Evolutionary conservation across 1,140 invertebrate species (phyloP).

Genomic region (Diorhabda elongata): DNA sequence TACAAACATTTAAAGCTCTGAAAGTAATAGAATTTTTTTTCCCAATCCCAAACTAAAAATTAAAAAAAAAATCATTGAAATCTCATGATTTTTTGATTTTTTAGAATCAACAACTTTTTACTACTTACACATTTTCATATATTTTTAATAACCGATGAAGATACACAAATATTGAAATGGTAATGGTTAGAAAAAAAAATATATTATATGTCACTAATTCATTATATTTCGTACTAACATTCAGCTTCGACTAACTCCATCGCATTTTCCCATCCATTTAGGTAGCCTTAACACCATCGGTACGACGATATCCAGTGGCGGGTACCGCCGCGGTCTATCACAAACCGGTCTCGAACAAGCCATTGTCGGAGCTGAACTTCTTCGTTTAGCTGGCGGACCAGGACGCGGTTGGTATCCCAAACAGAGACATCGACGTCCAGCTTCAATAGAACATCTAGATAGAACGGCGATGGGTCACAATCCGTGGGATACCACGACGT

Average conservation of each 20-base stretch:
- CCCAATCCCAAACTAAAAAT: no score
- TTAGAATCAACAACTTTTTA: no score
- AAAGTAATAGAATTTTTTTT: no score
- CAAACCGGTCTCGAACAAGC: conserved; percentile 47
- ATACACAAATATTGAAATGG: no score
- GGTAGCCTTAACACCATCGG: conserved; percentile 55
- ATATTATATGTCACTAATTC: neutral
- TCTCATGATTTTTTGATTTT: no score
- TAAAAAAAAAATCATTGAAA: no score
- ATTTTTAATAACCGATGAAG: no score
- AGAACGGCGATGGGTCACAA: conserved; percentile 56
- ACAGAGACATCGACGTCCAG: conserved; percentile 65
- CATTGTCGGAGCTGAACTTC: conserved; percentile 68
- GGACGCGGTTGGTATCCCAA: conserved; percentile 80
- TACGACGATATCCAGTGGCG: conserved; percentile 36
- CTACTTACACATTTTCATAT: no score
- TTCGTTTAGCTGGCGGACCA: conserved; percentile 71
- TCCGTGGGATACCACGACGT: conserved; percentile 43
- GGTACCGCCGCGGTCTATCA: conserved; percentile 33
- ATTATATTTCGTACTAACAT: neutral
- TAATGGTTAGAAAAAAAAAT: no score
- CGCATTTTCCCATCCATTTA: conserved; percentile 4
- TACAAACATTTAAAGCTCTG: no score
- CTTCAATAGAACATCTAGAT: conserved; percentile 79
- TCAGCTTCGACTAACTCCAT: neutral